phyloP scores from a whole-genome alignment of 2,888 invertebrate genomes.

The Nyleta sp. region DNA sequence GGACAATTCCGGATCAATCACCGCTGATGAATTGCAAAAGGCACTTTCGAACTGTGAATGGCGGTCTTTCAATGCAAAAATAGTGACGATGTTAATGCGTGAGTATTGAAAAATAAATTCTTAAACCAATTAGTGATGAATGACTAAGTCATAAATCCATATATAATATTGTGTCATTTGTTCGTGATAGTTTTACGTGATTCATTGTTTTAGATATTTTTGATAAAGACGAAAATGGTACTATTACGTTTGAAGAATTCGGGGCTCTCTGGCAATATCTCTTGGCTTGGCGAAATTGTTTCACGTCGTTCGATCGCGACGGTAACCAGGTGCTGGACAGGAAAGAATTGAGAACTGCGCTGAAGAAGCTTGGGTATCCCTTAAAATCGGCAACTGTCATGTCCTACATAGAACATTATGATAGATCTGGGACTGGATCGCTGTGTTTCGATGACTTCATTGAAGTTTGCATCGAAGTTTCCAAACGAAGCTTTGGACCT shows the following conservation, averaged over 20 bases:
- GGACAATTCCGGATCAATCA: slow-evolving; percentile 18
- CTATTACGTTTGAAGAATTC: slow-evolving; percentile 24
- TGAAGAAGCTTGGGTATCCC: slow-evolving; percentile 26
- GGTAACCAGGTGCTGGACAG: background rate
- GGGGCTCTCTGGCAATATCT: slow-evolving; percentile 9
- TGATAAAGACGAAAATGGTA: slow-evolving; percentile 18
- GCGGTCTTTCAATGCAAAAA: background rate
- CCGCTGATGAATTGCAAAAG: slow-evolving; percentile 4
- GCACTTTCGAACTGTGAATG: background rate
- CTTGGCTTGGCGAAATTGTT: slow-evolving; percentile 18
- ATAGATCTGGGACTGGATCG: slow-evolving; percentile 1
- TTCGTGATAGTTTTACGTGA: background rate
- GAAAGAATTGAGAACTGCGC: slow-evolving; percentile 17
- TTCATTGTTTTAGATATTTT: slow-evolving; percentile 20
- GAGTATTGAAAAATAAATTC: background rate
- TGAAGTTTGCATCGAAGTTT: slow-evolving; percentile 28
- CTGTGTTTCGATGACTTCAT: slow-evolving; percentile 24
- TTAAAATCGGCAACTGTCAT: background rate
- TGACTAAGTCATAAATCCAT: no score
- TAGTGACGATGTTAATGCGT: background rate
- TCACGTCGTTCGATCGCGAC: slow-evolving; percentile 11
- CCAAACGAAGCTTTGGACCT: background rate
- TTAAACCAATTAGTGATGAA: no score
- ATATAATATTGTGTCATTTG: no score
- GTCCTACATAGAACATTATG: slow-evolving; percentile 13